Evolutionary conservation across 2,797 vertebrate genomes (phyloP), one percentile per base, ranked within the genome.

Genomic region (Zalophus californianus): DNA sequence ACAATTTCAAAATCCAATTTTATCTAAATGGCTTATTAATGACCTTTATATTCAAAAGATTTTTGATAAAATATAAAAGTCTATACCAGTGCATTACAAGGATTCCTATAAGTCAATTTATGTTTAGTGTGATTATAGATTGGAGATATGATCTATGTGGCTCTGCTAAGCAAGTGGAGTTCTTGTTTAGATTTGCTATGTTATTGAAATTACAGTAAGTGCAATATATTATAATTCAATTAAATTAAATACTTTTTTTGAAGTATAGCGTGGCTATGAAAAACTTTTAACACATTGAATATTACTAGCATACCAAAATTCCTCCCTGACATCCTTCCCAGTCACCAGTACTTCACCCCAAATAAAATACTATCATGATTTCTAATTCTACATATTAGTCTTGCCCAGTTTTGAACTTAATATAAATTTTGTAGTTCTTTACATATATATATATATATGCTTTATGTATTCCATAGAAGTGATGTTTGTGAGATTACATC

Each of bases 1-100:
- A 70, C 41, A 66, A 56, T 64, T 16, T 79, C 58, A 75, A 98
- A 86, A 93, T 85, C 14, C 58, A 94, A 78, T 93, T 87, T 84
- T 70, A 92, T 58, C n/a, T 95, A 78, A 94, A 93, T 93, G 90
- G 20, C 41, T 80, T 94, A 86, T 68, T 93, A 94, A 97, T 90
- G 25, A 60, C 7, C 27, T 52, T 82, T 72, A 72, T 41, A 68
- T 66, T 77, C 4, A 92, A 94, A 94, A 88, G 16, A 48, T 80
- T 95, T 80, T 86, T 80, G 18, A 64, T 90, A 95, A 96, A 82
- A 80, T 73, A 41, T 50, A 52, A 68, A 95, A 83, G 25, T 54
- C 13, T 78, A 11, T 50, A 64, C 2, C 8, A 60, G 12, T 44
- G 41, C 35, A 68, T 79, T 66, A 64, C 0, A 62, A 85, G 88